These are phyloP conservation scores for Sarotherodon lohbergeri DNA, from an alignment of 2,113 vertebrate species.

Conservation along the genomic window DNA sequence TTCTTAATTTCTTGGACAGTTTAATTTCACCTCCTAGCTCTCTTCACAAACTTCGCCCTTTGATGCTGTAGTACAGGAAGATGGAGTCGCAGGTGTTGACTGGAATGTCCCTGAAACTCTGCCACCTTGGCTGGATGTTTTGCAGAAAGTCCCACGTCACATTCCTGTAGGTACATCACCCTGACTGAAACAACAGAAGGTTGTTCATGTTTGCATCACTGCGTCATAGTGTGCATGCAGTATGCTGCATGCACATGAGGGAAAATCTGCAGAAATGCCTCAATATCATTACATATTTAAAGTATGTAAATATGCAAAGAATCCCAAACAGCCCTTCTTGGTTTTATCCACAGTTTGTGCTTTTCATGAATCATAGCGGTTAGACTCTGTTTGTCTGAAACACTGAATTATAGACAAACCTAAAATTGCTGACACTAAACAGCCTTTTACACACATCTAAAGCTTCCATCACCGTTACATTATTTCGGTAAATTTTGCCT, in stretches of 20 bases:
- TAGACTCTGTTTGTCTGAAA: not conserved
- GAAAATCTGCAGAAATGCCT: not conserved
- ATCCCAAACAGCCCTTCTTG: not conserved
- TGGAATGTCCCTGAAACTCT: not conserved
- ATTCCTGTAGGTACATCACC: not conserved
- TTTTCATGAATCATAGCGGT: not conserved
- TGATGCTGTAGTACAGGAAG: not conserved
- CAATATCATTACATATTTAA: not conserved
- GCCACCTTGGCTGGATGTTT: not conserved
- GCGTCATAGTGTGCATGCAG: not conserved
- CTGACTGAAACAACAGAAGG: not conserved
- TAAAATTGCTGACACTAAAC: not conserved
- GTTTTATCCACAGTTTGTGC: not conserved
- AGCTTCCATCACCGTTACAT: not conserved
- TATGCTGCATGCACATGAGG: not conserved
- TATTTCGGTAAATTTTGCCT: fast-evolving
- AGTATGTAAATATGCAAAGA: not conserved
- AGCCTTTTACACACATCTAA: not conserved
- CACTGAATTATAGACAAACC: not conserved
- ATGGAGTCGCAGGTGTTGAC: too few species aligned
- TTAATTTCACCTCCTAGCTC: not conserved
- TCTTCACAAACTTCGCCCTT: too few species aligned
- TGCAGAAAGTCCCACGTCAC: not conserved
- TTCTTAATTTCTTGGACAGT: not conserved
- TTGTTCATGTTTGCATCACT: not conserved